Evolutionary conservation across 1,140 invertebrate genomes (phyloP).

Genomic region (Andrena cerasifolii): DNA sequence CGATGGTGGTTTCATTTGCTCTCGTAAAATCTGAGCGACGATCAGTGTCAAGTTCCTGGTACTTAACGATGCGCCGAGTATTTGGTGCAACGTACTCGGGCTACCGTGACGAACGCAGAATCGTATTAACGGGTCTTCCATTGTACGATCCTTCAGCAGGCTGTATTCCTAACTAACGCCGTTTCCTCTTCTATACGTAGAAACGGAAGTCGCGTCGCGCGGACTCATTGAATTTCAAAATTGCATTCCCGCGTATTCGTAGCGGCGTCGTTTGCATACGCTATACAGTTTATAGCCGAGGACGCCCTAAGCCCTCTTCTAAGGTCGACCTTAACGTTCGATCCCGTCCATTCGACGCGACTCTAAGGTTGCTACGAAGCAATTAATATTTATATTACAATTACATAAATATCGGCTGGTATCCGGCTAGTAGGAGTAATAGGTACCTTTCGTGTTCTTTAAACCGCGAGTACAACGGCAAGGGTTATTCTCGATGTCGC

Average conservation of each 20-base stretch:
- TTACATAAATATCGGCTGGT: background rate
- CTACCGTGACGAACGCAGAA: slow-evolving; percentile 47
- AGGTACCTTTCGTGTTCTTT: background rate
- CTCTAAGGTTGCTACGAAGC: background rate
- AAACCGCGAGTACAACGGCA: background rate
- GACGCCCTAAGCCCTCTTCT: background rate
- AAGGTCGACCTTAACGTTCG: background rate
- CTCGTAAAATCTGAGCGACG: slow-evolving; percentile 5
- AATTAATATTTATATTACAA: background rate
- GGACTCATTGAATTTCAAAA: slow-evolving; percentile 10
- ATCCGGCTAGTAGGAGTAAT: background rate
- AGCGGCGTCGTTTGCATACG: background rate
- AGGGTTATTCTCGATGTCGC: no score
- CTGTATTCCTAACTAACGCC: background rate
- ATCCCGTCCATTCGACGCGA: background rate
- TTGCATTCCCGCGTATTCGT: background rate
- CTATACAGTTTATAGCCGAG: background rate
- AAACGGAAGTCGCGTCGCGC: background rate
- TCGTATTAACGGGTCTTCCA: slow-evolving; percentile 44
- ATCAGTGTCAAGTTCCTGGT: slow-evolving; percentile 46
- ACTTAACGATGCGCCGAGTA: slow-evolving; percentile 48
- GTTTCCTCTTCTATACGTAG: slow-evolving; percentile 2
- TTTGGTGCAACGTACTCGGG: slow-evolving; percentile 51
- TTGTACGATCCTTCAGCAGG: slow-evolving; percentile 33
- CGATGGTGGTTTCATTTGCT: no score